Base-by-base conservation (phyloP, 1,140 invertebrate genomes). In the Schlechtendalia chinensis region DNA sequence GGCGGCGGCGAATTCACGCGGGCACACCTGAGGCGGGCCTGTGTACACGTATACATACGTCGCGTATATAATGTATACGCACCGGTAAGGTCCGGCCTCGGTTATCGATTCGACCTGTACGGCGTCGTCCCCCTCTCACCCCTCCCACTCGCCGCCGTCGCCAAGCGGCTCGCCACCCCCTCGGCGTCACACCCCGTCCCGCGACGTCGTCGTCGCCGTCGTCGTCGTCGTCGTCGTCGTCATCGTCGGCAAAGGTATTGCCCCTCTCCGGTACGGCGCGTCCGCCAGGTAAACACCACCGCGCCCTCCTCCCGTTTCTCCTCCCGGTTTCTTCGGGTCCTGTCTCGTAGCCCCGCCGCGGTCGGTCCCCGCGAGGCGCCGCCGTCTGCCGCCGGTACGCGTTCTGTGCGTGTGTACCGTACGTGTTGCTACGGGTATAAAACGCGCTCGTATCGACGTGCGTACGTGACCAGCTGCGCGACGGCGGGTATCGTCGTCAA, bases 31-130 rank as follows among this genome's bases (percentile, higher is more conserved):
- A 79, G 75, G 75, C 75, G 75, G 75, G 75, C 75, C n/a, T 58
- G 56, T 79, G 58, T 79, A 32, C 56, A 39, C 8, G 8, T n/a
- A 39, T 39, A 39, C 32, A 39, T 39, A 39, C 8, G n/a, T n/a
- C n/a, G n/a, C n/a, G 8, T 39, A 39, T 39, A 8, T 39, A 39
- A 39, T 61, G 27, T 50, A 63, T 58, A 45, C 58, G 58, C 58
- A 63, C 75, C 56, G 75, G 75, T 79, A 79, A 79, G 75, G 75
- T 79, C 75, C 75, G 75, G 71, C 71, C 50, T 56, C 71, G 53
- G 75, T 79, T 39, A 79, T 79, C 75, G 75, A 79, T 79, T 79
- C 75, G 75, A 79, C 75, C 75, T 79, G 75, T 79, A 79, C 75
- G 39, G 39, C 75, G 74, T 32, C 56, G n/a, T 53, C 72, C 74